phyloP scores from a whole-genome alignment of 2,888 invertebrate genomes.

The Chydorus sphaericus region DNA sequence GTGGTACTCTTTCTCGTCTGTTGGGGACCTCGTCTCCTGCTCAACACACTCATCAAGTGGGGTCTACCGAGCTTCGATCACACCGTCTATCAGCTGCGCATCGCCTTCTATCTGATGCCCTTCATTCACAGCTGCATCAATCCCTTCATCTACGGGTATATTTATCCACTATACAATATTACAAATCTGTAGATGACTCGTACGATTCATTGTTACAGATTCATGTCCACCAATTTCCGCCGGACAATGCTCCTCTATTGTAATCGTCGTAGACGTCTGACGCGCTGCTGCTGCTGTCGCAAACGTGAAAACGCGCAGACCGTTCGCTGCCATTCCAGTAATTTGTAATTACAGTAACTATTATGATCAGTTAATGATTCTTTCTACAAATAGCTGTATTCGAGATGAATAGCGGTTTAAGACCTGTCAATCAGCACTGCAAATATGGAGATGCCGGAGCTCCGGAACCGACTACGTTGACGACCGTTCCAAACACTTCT shows the following conservation, averaged over 20 bases:
- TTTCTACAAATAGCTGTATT: no score
- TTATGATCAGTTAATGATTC: neutral
- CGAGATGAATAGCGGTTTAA: no score
- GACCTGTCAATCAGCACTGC: no score
- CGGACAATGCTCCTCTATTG: constrained; percentile 23
- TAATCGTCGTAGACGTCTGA: constrained; percentile 3
- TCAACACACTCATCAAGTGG: constrained; percentile 29
- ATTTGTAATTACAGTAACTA: neutral
- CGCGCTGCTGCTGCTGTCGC: constrained; percentile 6
- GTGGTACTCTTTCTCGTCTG: constrained; percentile 33
- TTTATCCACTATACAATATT: neutral
- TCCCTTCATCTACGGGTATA: constrained; percentile 28
- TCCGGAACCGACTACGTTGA: no score
- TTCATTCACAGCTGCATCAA: constrained; percentile 30
- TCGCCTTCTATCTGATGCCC: constrained; percentile 27
- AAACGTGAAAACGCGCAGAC: neutral
- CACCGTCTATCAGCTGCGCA: constrained; percentile 25
- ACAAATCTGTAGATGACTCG: neutral
- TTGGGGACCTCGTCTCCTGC: constrained; percentile 36
- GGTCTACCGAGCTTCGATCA: constrained; percentile 24
- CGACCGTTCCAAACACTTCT: no score
- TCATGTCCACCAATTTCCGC: constrained; percentile 29
- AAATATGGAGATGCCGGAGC: no score
- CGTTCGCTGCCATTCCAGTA: constrained; percentile 7
- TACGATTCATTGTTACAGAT: constrained; percentile 15